Percentiles rank a stretch among this genome's conserved stretches.
These are phyloP conservation scores for Nephrocerus scutellatus DNA, from an alignment of 2,888 invertebrate genomes.

Conservation along the genomic window DNA sequence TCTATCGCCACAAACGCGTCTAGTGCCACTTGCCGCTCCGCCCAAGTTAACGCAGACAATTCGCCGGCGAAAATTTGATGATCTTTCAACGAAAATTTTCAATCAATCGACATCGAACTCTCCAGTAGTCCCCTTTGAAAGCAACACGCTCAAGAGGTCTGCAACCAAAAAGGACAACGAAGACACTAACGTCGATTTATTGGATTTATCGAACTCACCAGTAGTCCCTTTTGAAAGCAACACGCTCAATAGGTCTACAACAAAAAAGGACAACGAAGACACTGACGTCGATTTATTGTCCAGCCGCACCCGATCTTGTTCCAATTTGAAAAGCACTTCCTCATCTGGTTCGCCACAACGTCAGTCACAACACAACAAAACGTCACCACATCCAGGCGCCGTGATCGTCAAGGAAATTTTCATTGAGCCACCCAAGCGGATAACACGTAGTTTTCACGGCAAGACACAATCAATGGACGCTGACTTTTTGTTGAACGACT, in stretches of 20 bases:
- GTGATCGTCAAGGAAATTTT: slow-evolving; percentile 50
- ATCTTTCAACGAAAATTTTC: slow-evolving; percentile 25
- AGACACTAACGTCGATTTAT: slow-evolving; percentile 28
- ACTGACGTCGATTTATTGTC: slow-evolving; percentile 30
- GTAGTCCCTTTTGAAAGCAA: slow-evolving; percentile 40
- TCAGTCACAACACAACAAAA: slow-evolving; percentile 17
- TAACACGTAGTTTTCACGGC: slow-evolving; percentile 47
- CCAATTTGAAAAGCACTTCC: slow-evolving; percentile 34
- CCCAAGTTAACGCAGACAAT: slow-evolving; percentile 36
- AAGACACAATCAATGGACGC: slow-evolving; percentile 45
- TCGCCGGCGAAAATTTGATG: slow-evolving; percentile 39
- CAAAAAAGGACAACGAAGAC: slow-evolving; percentile 9
- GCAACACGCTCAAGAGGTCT: slow-evolving; percentile 38
- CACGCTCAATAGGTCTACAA: slow-evolving; percentile 36
- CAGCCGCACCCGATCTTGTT: slow-evolving; percentile 38
- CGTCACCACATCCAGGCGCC: slow-evolving; percentile 42
- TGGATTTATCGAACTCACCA: slow-evolving; percentile 22
- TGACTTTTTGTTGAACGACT: slow-evolving; percentile 40
- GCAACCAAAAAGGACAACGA: slow-evolving; percentile 11
- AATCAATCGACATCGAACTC: slow-evolving; percentile 41
- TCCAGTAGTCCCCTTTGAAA: slow-evolving; percentile 41
- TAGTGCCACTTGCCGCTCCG: slow-evolving; percentile 30
- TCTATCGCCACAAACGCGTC: slow-evolving; percentile 25
- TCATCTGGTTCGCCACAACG: slow-evolving; percentile 28
- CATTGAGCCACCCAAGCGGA: slow-evolving; percentile 50